These are phyloP conservation scores for Microplitis manilae DNA, from an alignment of 2,888 invertebrate species.

Conservation along the genomic window DNA sequence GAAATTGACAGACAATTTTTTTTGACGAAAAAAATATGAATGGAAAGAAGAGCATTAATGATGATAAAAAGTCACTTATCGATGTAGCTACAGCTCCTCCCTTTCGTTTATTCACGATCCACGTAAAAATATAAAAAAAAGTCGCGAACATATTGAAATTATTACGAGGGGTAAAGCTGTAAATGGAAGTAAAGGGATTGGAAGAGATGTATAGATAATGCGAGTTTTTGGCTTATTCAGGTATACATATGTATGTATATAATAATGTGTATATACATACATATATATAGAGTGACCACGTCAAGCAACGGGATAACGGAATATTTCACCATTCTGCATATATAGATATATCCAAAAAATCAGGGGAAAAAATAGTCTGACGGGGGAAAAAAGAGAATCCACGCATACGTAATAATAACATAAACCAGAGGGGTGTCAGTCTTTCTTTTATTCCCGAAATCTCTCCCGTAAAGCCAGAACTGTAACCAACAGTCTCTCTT, in stretches of 20 bases:
- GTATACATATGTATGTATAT: background rate
- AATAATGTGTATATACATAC: background rate
- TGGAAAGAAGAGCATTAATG: background rate
- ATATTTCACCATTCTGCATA: constrained; percentile 52
- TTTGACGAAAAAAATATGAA: background rate
- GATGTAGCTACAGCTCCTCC: constrained; percentile 8
- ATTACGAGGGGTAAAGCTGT: constrained; percentile 20
- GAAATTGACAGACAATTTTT: background rate
- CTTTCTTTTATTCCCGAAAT: constrained; percentile 60
- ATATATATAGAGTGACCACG: constrained; percentile 19
- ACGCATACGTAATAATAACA: constrained; percentile 68
- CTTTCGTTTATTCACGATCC: constrained; percentile 15
- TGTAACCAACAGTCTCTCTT: constrained; percentile 51
- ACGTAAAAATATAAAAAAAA: background rate
- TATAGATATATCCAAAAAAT: constrained; percentile 22
- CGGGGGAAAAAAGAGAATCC: constrained; percentile 54
- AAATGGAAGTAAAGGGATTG: constrained; percentile 11
- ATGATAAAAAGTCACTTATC: constrained; percentile 19
- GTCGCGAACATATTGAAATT: constrained; percentile 30
- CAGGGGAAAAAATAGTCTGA: constrained; percentile 25
- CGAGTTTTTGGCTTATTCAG: constrained; percentile 24
- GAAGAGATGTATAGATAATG: constrained; percentile 21
- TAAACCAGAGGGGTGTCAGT: constrained; percentile 64
- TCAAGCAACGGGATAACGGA: constrained; percentile 46
- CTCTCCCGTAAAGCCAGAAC: constrained; percentile 65